Conservation (phyloP, 37 sponge, comb jelly and placozoan genomes). For the Mnemiopsis leidyi region DNA sequence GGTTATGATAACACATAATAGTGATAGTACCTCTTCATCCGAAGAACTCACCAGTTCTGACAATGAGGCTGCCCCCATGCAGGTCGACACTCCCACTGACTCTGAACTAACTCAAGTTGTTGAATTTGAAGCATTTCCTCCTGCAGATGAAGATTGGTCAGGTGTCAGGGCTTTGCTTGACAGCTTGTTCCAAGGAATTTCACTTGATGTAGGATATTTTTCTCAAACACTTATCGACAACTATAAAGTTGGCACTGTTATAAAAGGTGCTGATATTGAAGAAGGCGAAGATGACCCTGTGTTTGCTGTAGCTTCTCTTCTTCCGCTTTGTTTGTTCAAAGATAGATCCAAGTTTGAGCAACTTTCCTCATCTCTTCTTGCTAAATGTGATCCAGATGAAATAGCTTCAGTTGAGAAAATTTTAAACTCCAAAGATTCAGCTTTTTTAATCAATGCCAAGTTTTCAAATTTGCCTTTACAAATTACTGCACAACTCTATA, state of each 20-base stretch:
- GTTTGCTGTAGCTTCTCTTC: conserved; percentile 59
- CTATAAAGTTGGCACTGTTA: conserved; percentile 63
- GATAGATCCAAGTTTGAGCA: not conserved
- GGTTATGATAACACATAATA: conserved; percentile 57
- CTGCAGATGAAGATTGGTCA: conserved; percentile 65
- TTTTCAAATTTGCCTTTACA: conserved; percentile 42
- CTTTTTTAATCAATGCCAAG: conserved; percentile 56
- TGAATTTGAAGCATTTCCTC: conserved; percentile 56
- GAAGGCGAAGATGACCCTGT: conserved; percentile 62
- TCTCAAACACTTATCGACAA: conserved; percentile 52
- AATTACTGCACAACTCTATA: conserved; percentile 55
- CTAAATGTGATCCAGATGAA: not conserved
- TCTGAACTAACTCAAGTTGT: conserved; percentile 31
- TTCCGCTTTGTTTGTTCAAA: not conserved
- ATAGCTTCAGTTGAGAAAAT: not conserved
- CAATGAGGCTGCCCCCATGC: not conserved
- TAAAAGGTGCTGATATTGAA: conserved; percentile 52
- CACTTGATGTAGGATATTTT: conserved; percentile 27
- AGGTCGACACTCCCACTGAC: not conserved
- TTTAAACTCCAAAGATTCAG: not conserved
- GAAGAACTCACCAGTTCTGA: conserved; percentile 1
- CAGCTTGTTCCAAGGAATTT: conserved; percentile 1
- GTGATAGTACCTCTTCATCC: not conserved
- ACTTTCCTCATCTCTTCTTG: not conserved
- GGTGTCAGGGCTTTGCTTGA: conserved; percentile 33